Percentiles rank a stretch among this genome's conserved stretches.
Conservation (phyloP, 2,113 vertebrate genomes). For the Mesitornis unicolor region DNA sequence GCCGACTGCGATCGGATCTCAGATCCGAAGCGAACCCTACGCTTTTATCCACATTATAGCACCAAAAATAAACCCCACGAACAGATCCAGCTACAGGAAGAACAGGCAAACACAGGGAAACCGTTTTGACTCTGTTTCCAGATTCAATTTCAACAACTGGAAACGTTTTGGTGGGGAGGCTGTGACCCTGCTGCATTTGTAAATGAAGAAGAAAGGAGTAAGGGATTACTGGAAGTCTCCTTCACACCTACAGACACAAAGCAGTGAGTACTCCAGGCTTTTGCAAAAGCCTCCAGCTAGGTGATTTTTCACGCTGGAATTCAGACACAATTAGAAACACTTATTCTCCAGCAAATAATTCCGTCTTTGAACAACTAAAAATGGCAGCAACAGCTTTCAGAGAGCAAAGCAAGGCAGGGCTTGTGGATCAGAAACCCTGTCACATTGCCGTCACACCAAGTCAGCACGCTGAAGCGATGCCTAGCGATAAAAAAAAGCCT, state of each 20-base stretch:
- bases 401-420: background rate
- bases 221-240: background rate
- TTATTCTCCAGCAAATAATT: background rate
- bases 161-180: background rate
- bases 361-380: background rate
- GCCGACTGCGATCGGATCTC: fast-evolving
- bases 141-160: background rate
- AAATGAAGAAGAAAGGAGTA: background rate
- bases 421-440: background rate
- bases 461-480: background rate
- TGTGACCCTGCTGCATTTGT: slow-evolving; percentile 2
- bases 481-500: background rate
- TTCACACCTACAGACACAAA: background rate
- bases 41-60: background rate
- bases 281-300: slow-evolving; percentile 6
- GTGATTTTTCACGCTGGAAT: slow-evolving; percentile 26
- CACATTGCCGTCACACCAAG: background rate
- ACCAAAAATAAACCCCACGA: background rate
- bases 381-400: background rate
- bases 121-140: background rate
- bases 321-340: slow-evolving; percentile 11
- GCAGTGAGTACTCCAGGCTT: background rate
- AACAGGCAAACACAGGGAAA: background rate
- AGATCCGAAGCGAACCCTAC: background rate
- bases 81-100: background rate